These are phyloP conservation scores for Sylvietta virens DNA, from an alignment of 2,113 vertebrate species.

Conservation along the genomic window DNA sequence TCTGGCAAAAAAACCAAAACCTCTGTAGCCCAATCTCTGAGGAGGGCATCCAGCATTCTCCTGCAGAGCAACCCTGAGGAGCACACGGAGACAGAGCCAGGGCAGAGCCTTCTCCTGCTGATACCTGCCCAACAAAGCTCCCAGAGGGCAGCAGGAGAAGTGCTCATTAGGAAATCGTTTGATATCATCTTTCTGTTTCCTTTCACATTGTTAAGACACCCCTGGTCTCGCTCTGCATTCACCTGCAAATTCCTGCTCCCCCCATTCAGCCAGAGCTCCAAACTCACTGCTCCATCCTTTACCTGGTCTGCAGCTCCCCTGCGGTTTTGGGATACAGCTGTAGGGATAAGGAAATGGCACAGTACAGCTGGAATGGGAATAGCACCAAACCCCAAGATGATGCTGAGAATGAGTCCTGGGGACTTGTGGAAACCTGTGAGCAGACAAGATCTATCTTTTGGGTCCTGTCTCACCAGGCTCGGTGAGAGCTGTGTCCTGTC, in stretches of 20 bases:
- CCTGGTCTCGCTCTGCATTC: not conserved
- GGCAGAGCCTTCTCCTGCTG: not conserved
- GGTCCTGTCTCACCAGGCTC: not conserved
- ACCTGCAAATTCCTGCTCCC: not conserved
- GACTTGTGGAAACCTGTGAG: not conserved
- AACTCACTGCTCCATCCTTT: not conserved
- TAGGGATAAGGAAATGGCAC: not conserved
- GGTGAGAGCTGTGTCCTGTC: not conserved
- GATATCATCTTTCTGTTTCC: not conserved
- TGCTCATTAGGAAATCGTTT: not conserved
- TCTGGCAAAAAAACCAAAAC: not conserved
- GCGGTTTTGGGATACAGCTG: not conserved
- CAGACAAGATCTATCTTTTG: not conserved
- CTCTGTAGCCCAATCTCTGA: not conserved
- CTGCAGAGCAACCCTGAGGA: not conserved
- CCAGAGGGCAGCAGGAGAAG: not conserved
- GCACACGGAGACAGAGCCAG: accelerated
- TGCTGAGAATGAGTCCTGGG: not conserved
- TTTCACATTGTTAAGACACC: not conserved
- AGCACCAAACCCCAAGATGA: not conserved
- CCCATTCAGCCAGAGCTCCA: not conserved
- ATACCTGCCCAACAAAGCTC: not conserved
- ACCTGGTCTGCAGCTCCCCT: not conserved
- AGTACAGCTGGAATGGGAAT: not conserved
- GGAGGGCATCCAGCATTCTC: not conserved